A percentile compares a stretch with the other conserved stretches of the same genome.
These are phyloP conservation scores for Benthosema pterotum DNA, from an alignment of 2,797 vertebrate species.

Conservation along the genomic window DNA sequence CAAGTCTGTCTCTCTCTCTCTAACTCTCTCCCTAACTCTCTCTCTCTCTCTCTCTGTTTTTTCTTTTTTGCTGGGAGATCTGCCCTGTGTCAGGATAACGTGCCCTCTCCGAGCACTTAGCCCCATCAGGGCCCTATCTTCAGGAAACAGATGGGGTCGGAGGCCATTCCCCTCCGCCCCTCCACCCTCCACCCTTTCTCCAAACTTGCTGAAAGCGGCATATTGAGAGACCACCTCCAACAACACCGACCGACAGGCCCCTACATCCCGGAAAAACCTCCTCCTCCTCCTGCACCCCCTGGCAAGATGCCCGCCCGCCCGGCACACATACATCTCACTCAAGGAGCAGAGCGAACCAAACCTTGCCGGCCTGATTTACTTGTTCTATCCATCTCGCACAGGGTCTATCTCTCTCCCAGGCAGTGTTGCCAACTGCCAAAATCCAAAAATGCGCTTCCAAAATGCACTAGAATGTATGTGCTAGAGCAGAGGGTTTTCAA, in stretches of 20 bases:
- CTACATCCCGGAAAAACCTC: slow-evolving; percentile 87
- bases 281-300: slow-evolving; percentile 91
- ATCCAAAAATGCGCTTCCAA: no score
- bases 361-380: slow-evolving; percentile 73
- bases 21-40: slow-evolving; percentile 30
- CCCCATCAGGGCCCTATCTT: slow-evolving; percentile 92
- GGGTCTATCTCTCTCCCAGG: slow-evolving; percentile 36
- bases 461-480: no score
- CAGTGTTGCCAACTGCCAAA: no score
- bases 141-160: slow-evolving; percentile 99
- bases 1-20: slow-evolving; percentile 62
- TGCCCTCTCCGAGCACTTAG: slow-evolving; percentile 85
- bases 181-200: no score
- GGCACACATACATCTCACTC: slow-evolving; percentile 82
- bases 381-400: slow-evolving; percentile 70
- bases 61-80: slow-evolving; percentile 77
- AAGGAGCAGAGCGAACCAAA: slow-evolving; percentile 74
- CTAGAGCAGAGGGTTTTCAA: no score
- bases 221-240: slow-evolving; percentile 91
- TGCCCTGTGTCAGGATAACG: slow-evolving; percentile 82
- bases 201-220: slow-evolving; percentile 95
- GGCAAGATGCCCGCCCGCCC: slow-evolving; percentile 91
- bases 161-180: slow-evolving; percentile 95
- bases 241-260: slow-evolving; percentile 69
- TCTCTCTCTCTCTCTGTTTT: slow-evolving; percentile 47